Base-by-base conservation (phyloP, 2,888 invertebrate species). In the Belgica antarctica region DNA sequence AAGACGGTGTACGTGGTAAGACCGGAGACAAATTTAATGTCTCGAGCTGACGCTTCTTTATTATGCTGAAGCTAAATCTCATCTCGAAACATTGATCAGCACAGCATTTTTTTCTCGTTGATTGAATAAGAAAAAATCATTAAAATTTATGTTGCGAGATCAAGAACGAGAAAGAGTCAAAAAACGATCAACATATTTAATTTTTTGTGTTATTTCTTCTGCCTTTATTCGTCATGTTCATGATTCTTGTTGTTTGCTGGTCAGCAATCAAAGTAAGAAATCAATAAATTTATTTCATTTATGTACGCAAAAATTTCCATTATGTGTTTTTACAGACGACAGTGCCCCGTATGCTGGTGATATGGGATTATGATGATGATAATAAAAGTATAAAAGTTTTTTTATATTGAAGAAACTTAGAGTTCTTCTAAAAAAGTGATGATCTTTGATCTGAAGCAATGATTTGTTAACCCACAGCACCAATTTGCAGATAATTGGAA, bases 21-120 rank as follows among this genome's bases (percentile, higher is more conserved):
- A 68, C 68, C 52, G 15, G 68, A 68, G 68, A 68, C 68, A 68
- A 68, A 68, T 68, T 68, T 68, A 68, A 68, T 68, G 52, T 68
- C 27, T 28, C 61, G 61, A n/a, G 31, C 15, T 61, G 12, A 52
- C 2, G 52, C 25, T 61, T 61, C n/a, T 61, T 22, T n/a, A n/a
- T 46, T 46, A n/a, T 10, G 46, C 8, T 46, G 46, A 5, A 12
- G 17, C 52, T 52, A 52, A 52, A 52, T 52, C 52, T 52, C 17
- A 52, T 52, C 12, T 52, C 22, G 12, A 22, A 17, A 46, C 34
- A 31, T 31, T 12, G 52, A 52, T 22, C 12, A 52, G 12, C 34
- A 12, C 5, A 31, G 12, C n/a, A 22, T 3, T 52, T 52, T 17
- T 52, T 52, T 17, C 17, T 52, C 22, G 52, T 52, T 52, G 52